phyloP scores from a whole-genome alignment of 2,797 vertebrate species.

The Neomorphus geoffroyi region DNA sequence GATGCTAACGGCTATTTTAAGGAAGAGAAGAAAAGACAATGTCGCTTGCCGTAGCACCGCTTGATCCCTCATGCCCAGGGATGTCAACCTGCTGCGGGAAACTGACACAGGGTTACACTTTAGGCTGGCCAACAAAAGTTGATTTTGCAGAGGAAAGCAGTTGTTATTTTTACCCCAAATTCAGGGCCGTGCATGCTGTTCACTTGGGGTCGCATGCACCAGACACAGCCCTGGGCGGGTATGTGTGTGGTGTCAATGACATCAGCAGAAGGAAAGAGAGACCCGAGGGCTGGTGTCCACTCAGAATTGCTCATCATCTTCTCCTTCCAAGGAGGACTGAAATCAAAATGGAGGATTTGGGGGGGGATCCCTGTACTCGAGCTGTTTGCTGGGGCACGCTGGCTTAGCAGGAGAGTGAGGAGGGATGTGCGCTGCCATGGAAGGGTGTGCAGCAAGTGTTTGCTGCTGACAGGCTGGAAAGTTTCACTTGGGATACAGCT shows the following conservation, averaged over 20 bases:
- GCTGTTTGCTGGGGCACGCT: not conserved
- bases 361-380: not conserved
- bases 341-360: not conserved
- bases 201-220: not conserved
- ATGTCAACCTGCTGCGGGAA: not conserved
- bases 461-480: not conserved
- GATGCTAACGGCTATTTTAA: not conserved
- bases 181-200: not conserved
- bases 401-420: not conserved
- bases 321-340: not conserved
- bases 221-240: not conserved
- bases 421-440: not conserved
- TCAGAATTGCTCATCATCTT: not conserved
- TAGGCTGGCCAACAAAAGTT: not conserved
- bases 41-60: not conserved
- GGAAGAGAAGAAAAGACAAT: not conserved
- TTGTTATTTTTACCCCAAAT: constrained; percentile 4
- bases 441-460: accelerated
- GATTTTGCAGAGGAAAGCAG: not conserved
- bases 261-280: not conserved
- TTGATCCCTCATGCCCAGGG: not conserved
- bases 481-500: constrained; percentile 2
- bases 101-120: not conserved
- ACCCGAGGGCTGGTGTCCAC: not conserved
- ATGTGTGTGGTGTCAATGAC: not conserved